A percentile compares a stretch with the other conserved stretches of the same genome.
Conservation (phyloP, 1,140 invertebrate genomes). For the Metaphire vulgaris region DNA sequence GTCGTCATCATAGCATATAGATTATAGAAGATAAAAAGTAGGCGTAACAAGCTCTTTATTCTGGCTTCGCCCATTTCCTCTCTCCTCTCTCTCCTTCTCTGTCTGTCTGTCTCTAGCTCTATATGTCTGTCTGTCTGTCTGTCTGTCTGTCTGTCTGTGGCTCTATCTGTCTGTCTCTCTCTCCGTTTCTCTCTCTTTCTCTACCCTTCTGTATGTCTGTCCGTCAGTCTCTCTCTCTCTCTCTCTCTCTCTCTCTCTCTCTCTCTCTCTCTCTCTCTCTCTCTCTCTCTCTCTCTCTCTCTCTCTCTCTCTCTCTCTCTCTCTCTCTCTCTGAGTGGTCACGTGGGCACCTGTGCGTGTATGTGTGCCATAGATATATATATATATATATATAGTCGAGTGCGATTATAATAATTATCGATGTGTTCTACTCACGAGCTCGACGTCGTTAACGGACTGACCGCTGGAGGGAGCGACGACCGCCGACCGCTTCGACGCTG, state of each 20-base stretch:
- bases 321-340: constrained; percentile 17
- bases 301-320: constrained; percentile 22
- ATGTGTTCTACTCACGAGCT: no score
- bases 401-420: no score
- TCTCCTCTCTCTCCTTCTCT: constrained; percentile 23
- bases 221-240: constrained; percentile 13
- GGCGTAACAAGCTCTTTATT: no score
- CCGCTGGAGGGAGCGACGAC: no score
- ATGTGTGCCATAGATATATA: no score
- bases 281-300: constrained; percentile 22
- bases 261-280: constrained; percentile 22
- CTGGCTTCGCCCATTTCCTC: neutral
- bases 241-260: constrained; percentile 22
- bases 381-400: no score
- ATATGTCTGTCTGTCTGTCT: constrained; percentile 24
- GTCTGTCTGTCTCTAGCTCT: constrained; percentile 23
- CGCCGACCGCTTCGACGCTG: no score
- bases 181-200: constrained; percentile 22
- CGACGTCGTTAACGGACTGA: no score
- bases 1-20: no score
- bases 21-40: no score
- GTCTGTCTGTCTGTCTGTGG: constrained; percentile 24
- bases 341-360: no score
- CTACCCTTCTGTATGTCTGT: constrained; percentile 11
- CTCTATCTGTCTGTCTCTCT: constrained; percentile 26